Percentiles rank a stretch among this genome's conserved stretches.
These are phyloP conservation scores for Aegypius monachus DNA, from an alignment of 2,113 vertebrate species.

Conservation along the genomic window DNA sequence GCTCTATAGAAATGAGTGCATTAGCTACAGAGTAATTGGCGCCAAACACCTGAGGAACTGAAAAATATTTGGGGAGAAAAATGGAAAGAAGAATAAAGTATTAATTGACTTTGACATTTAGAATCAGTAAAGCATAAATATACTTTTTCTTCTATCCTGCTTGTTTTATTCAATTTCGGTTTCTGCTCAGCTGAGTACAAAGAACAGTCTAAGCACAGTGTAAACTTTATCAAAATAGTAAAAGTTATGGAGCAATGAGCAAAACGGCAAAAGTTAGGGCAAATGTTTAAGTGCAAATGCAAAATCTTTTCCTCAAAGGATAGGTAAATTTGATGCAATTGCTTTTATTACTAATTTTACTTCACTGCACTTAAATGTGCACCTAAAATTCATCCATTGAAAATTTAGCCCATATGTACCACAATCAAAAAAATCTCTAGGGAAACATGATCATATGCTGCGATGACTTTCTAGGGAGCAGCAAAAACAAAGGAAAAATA, in stretches of 20 bases:
- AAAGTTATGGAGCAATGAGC: background rate
- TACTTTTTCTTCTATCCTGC: background rate
- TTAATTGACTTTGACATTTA: background rate
- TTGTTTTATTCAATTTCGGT: background rate
- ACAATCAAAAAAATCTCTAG: background rate
- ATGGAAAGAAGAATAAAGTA: background rate
- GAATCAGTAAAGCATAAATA: background rate
- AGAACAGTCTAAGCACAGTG: background rate
- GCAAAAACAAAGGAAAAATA: background rate
- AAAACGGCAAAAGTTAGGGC: background rate
- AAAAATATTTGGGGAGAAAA: background rate
- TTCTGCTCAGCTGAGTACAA: background rate
- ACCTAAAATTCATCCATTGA: background rate
- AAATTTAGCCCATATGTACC: background rate
- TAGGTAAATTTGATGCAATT: conserved; percentile 9
- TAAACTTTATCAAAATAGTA: background rate
- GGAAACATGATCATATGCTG: background rate
- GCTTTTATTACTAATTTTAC: background rate
- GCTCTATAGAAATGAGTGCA: background rate
- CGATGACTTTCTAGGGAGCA: conserved; percentile 4
- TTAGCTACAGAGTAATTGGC: background rate
- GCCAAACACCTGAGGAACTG: background rate
- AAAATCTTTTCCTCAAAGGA: conserved; percentile 9
- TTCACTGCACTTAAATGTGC: background rate
- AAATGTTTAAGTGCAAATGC: background rate